Percentiles rank a stretch among this genome's conserved stretches.
Evolutionary conservation across 2,888 invertebrate genomes (phyloP).

Genomic region (Hymenopus coronatus): DNA sequence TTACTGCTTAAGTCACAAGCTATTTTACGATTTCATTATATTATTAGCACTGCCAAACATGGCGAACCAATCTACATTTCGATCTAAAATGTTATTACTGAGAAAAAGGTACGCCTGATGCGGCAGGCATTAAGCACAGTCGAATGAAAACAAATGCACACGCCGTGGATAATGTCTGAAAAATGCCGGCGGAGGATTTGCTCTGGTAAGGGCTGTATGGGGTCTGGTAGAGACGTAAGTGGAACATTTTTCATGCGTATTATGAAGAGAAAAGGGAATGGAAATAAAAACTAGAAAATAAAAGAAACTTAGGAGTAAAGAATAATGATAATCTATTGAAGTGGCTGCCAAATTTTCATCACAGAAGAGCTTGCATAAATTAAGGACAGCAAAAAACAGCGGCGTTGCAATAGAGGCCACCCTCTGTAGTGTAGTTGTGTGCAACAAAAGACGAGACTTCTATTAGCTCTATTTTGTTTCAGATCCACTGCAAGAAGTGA

Average conservation of each 20-base stretch:
- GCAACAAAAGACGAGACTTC: conserved; percentile 22
- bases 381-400: conserved; percentile 9
- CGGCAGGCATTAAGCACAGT: neutral
- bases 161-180: neutral
- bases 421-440: neutral
- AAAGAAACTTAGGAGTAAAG: conserved; percentile 25
- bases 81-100: no score
- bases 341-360: conserved; percentile 23
- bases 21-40: no score
- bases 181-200: neutral
- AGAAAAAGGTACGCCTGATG: no score
- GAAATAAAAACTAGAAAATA: conserved; percentile 28
- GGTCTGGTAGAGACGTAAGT: neutral
- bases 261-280: conserved; percentile 19
- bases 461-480: conserved; percentile 16
- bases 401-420: neutral
- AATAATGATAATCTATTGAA: conserved; percentile 28
- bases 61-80: no score
- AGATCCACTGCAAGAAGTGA: neutral
- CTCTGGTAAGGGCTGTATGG: neutral
- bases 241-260: conserved; percentile 23
- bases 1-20: no score
- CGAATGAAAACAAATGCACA: neutral
- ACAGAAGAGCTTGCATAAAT: conserved; percentile 24
- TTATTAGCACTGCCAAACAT: no score